Percentiles rank a stretch among this genome's conserved stretches.
Evolutionary conservation across 1,140 invertebrate species (phyloP).

Genomic region (Alviniconcha marisindica): DNA sequence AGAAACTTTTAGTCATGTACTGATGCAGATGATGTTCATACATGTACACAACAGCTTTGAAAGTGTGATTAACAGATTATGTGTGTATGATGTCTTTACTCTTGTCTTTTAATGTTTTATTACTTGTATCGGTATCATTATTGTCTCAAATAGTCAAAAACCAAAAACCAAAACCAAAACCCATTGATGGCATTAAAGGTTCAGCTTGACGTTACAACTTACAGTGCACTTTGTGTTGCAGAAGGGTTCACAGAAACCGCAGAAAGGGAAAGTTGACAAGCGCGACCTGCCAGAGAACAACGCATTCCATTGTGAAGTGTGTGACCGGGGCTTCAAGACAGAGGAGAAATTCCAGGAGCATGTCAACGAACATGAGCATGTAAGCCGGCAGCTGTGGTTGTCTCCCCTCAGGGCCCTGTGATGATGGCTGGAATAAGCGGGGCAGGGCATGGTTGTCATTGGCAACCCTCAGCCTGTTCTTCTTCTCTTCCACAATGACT

Average conservation of each 20-base stretch:
- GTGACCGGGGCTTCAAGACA: slow-evolving; percentile 84
- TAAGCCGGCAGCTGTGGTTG: no score
- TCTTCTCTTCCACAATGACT: no score
- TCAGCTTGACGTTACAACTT: not conserved
- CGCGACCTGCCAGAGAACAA: slow-evolving; percentile 69
- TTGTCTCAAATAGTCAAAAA: not conserved
- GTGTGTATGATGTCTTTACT: no score
- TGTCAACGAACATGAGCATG: slow-evolving; percentile 80
- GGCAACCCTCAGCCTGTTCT: no score
- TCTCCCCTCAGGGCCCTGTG: no score
- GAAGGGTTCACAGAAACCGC: slow-evolving; percentile 38
- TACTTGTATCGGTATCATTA: not conserved
- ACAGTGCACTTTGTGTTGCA: not conserved
- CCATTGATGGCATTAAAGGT: not conserved
- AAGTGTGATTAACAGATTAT: no score
- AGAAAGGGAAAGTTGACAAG: slow-evolving; percentile 66
- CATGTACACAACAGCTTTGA: no score
- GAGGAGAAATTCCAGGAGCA: slow-evolving; percentile 81
- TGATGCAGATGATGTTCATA: no score
- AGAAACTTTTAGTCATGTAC: no score
- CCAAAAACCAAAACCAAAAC: not conserved
- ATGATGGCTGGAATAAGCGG: no score
- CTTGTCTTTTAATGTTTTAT: not conserved
- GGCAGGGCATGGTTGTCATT: no score
- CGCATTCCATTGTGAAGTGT: slow-evolving; percentile 82